Percentiles rank a stretch among this genome's conserved stretches.
phyloP scores from a whole-genome alignment of 1,140 invertebrate species.

The Trichonephila inaurata region DNA sequence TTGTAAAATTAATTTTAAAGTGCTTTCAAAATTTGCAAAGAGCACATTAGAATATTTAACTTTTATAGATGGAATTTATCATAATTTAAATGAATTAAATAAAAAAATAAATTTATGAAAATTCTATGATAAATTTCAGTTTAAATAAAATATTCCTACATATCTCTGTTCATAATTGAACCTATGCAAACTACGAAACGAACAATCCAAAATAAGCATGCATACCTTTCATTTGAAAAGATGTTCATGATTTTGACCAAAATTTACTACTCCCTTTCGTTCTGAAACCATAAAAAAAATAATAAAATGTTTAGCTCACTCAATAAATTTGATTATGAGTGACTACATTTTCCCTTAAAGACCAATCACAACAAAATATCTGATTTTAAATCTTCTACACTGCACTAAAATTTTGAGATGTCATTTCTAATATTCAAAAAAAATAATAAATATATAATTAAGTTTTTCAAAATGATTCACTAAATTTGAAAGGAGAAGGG shows the following conservation, averaged over 20 bases:
- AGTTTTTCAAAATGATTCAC: no score
- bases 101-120: not conserved
- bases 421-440: no score
- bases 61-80: no score
- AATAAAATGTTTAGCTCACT: slow-evolving; percentile 47
- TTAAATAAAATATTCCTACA: not conserved
- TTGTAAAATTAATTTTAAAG: not conserved
- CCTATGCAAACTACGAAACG: slow-evolving; percentile 47
- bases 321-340: not conserved
- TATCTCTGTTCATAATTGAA: no score
- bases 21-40: not conserved
- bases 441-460: no score
- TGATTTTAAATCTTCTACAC: slow-evolving; percentile 5
- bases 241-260: slow-evolving; percentile 75
- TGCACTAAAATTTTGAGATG: not conserved
- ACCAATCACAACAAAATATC: not conserved
- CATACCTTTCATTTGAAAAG: slow-evolving; percentile 67
- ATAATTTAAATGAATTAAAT: not conserved
- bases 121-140: not conserved
- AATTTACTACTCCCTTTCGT: slow-evolving; percentile 75
- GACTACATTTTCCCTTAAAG: not conserved
- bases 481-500: no score
- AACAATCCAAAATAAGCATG: slow-evolving; percentile 51
- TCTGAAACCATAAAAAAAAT: slow-evolving; percentile 75
- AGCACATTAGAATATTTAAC: not conserved